Percentiles rank a stretch among this genome's conserved stretches.
phyloP scores from a whole-genome alignment of 2,113 vertebrate species.

The Pelobates fuscus region DNA sequence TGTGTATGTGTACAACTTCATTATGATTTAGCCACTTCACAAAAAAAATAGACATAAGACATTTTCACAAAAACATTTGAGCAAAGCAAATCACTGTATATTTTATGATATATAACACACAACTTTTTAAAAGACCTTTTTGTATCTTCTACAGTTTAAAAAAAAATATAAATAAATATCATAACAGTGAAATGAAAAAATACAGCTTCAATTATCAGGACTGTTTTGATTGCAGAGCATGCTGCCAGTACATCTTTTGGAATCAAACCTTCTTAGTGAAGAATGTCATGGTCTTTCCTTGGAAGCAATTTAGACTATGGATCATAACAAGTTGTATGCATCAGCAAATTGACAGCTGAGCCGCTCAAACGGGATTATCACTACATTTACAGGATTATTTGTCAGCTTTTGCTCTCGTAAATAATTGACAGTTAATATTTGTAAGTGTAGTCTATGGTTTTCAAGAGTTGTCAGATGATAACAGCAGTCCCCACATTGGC shows the following conservation, averaged over 20 bases:
- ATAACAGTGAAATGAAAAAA: no score
- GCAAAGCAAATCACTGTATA: no score
- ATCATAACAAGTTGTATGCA: conserved; percentile 37
- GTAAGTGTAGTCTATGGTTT: not conserved
- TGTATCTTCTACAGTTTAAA: no score
- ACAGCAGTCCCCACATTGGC: not conserved
- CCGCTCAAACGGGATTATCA: conserved; percentile 31
- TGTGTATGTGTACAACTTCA: no score
- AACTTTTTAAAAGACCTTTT: no score
- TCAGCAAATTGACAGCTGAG: conserved; percentile 28
- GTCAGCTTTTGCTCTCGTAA: not conserved
- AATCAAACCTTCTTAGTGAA: not conserved
- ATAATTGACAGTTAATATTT: conserved; percentile 17
- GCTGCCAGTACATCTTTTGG: not conserved
- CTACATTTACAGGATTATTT: conserved; percentile 29
- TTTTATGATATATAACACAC: no score
- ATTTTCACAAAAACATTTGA: no score
- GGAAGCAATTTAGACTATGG: conserved; percentile 24
- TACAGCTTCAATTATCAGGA: no score
- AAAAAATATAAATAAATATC: no score
- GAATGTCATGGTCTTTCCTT: conserved; percentile 25
- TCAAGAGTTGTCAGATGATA: not conserved
- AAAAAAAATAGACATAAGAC: no score
- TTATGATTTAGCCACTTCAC: no score
- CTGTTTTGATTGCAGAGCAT: not conserved